Conservation (phyloP, 1,140 invertebrate genomes). For the Micrasema minimum region DNA sequence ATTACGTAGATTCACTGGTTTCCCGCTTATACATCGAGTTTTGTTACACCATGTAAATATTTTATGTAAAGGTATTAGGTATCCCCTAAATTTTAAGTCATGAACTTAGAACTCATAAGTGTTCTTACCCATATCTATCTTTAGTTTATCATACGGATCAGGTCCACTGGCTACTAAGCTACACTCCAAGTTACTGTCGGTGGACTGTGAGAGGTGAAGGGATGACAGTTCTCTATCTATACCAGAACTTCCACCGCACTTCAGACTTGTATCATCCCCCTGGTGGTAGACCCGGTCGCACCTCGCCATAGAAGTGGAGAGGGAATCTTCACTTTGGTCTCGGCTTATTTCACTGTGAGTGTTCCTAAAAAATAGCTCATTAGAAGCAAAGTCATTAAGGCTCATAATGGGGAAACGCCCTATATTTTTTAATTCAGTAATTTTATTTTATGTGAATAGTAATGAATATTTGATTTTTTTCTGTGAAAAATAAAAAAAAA, state of each 20-base stretch:
- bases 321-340: conserved; percentile 60
- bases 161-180: conserved; percentile 60
- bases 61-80: too few species aligned
- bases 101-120: too few species aligned
- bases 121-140: conserved; percentile 63
- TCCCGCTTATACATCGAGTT: too few species aligned
- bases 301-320: conserved; percentile 55
- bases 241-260: conserved; percentile 54
- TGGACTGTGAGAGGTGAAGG: conserved; percentile 63
- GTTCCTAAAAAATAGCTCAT: conserved; percentile 17
- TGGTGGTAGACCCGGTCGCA: conserved; percentile 49
- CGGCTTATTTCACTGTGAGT: conserved; percentile 3
- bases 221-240: conserved; percentile 59
- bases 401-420: too few species aligned
- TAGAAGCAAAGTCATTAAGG: too few species aligned
- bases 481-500: too few species aligned
- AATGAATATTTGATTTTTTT: too few species aligned
- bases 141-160: conserved; percentile 68
- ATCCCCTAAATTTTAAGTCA: too few species aligned
- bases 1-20: too few species aligned
- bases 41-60: too few species aligned
- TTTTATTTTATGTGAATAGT: too few species aligned
- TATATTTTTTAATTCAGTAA: too few species aligned
- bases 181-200: conserved; percentile 59
- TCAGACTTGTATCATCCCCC: conserved; percentile 50